Percentiles rank a stretch among this genome's conserved stretches.
Conservation (phyloP, 2,113 vertebrate species). For the Sialia sialis region DNA sequence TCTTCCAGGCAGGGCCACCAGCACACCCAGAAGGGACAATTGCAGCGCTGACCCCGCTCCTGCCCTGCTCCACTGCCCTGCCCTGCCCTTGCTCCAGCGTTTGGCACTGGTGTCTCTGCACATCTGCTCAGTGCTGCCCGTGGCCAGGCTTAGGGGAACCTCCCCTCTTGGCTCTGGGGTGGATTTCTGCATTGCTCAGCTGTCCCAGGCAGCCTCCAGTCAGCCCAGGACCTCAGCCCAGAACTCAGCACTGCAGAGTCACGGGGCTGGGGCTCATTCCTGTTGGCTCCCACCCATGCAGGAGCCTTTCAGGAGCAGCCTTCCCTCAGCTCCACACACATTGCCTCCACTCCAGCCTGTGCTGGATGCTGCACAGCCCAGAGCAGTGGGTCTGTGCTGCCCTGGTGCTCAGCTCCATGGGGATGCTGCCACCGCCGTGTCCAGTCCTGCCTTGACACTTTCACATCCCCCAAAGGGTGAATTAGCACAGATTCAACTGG, state of each 20-base stretch:
- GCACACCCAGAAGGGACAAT: not conserved
- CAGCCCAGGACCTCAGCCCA: too few relatives aligned
- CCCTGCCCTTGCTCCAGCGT: not conserved
- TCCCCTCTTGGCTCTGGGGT: accelerated
- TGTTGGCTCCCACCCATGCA: not conserved
- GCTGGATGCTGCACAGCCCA: accelerated
- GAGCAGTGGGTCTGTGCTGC: not conserved
- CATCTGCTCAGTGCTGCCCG: not conserved
- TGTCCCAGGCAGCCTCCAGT: not conserved
- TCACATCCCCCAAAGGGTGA: not conserved
- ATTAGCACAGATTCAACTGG: not conserved
- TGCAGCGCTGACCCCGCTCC: accelerated
- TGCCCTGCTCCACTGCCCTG: not conserved
- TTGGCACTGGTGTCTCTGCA: not conserved
- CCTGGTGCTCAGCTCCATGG: accelerated
- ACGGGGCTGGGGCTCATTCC: not conserved
- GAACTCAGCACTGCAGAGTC: accelerated
- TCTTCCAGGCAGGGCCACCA: not conserved
- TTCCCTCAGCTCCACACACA: not conserved
- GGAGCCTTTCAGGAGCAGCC: not conserved
- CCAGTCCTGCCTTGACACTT: not conserved
- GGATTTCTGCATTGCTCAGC: not conserved
- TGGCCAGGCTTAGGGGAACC: not conserved
- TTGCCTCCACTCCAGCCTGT: accelerated
- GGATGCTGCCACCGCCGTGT: accelerated